Conservation (phyloP, 2,888 invertebrate species). For the Agonopterix subpropinquella region DNA sequence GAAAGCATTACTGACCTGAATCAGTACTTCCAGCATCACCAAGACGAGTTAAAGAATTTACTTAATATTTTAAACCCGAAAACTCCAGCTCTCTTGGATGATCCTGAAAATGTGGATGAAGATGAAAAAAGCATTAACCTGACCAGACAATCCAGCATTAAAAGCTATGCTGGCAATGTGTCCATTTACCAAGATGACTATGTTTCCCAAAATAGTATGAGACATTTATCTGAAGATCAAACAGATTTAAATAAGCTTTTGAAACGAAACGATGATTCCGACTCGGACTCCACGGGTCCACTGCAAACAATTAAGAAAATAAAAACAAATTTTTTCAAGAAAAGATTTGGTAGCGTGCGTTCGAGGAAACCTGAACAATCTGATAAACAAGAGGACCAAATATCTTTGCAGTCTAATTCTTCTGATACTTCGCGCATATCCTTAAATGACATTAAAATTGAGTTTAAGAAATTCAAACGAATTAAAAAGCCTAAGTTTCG, state of each 20-base stretch:
- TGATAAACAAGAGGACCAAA: slow-evolving; percentile 69
- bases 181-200: slow-evolving; percentile 60
- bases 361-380: slow-evolving; percentile 65
- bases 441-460: slow-evolving; percentile 53
- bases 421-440: slow-evolving; percentile 67
- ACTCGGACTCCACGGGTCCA: slow-evolving; percentile 63
- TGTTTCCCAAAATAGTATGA: slow-evolving; percentile 48
- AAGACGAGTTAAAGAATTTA: slow-evolving; percentile 56
- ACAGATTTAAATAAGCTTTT: slow-evolving; percentile 55
- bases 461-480: slow-evolving; percentile 56
- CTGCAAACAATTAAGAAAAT: slow-evolving; percentile 76
- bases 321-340: slow-evolving; percentile 76
- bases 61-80: slow-evolving; percentile 56
- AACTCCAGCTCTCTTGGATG: slow-evolving; percentile 50
- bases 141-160: slow-evolving; percentile 41
- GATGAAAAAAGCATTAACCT: slow-evolving; percentile 50
- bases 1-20: slow-evolving; percentile 56
- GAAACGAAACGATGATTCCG: slow-evolving; percentile 72
- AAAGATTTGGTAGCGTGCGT: slow-evolving; percentile 77
- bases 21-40: slow-evolving; percentile 57
- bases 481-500: slow-evolving; percentile 58
- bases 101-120: slow-evolving; percentile 49
- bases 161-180: slow-evolving; percentile 46
- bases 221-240: slow-evolving; percentile 60
- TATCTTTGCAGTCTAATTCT: slow-evolving; percentile 69